Evolutionary conservation across 1,140 invertebrate species (phyloP).

Genomic region (Pseudomyrmex concolor): DNA sequence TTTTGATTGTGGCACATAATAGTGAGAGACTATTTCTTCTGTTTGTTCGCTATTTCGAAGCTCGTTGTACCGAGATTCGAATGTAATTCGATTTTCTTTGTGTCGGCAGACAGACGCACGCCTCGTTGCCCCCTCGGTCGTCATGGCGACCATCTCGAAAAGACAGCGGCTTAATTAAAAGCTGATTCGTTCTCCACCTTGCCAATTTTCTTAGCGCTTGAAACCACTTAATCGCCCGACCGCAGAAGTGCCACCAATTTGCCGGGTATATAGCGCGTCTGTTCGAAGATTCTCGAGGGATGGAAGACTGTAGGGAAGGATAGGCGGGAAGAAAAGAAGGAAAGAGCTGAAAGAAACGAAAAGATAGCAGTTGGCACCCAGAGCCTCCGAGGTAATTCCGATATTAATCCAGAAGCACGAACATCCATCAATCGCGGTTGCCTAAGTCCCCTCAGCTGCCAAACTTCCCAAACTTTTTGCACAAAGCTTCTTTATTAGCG

Average conservation of each 20-base stretch:
- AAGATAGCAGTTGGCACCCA: slow-evolving; percentile 81
- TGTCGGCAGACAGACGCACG: slow-evolving; percentile 19
- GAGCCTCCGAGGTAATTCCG: slow-evolving; percentile 77
- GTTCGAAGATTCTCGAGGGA: slow-evolving; percentile 75
- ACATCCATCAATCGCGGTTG: slow-evolving; percentile 66
- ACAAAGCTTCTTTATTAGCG: slow-evolving; percentile 29
- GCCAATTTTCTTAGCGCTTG: slow-evolving; percentile 75
- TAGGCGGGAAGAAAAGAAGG: background rate
- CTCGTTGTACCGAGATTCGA: slow-evolving; percentile 26
- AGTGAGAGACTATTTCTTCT: slow-evolving; percentile 6
- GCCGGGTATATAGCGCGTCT: slow-evolving; percentile 77
- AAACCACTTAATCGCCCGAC: slow-evolving; percentile 81
- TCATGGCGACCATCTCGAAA: slow-evolving; percentile 57
- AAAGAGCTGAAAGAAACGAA: slow-evolving; percentile 67
- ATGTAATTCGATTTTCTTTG: slow-evolving; percentile 53
- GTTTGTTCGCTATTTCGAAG: slow-evolving; percentile 23
- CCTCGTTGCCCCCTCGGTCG: slow-evolving; percentile 34
- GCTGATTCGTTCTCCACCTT: slow-evolving; percentile 63
- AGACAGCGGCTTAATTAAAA: slow-evolving; percentile 73
- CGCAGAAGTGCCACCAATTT: slow-evolving; percentile 83
- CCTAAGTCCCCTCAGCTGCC: slow-evolving; percentile 53
- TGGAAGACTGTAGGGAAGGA: slow-evolving; percentile 42
- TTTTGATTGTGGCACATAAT: slow-evolving; percentile 10
- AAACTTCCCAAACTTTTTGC: slow-evolving; percentile 24
- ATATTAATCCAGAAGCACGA: slow-evolving; percentile 81